Percentiles rank a stretch among this genome's conserved stretches.
Evolutionary conservation across 1,140 invertebrate species (phyloP).

Genomic region (Drosophila orosa): DNA sequence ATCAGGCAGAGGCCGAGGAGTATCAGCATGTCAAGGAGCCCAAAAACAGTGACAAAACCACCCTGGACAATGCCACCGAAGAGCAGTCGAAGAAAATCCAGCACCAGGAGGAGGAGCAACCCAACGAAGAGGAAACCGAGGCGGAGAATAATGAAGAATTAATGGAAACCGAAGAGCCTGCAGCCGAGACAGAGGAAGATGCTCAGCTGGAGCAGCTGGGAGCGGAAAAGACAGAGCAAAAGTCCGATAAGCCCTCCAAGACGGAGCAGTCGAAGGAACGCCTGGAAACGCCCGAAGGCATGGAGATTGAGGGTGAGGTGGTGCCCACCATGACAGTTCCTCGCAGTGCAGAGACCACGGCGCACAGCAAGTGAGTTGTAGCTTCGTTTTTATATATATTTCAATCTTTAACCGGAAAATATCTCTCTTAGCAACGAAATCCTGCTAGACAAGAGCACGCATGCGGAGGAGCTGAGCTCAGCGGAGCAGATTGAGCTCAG

Average conservation of each 20-base stretch:
- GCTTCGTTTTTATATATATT: background rate
- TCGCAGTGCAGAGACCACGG: slow-evolving; percentile 89
- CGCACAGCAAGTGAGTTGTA: slow-evolving; percentile 85
- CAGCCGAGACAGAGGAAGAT: slow-evolving; percentile 70
- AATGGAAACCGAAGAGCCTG: slow-evolving; percentile 68
- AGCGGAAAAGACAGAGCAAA: slow-evolving; percentile 85
- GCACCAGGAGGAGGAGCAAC: slow-evolving; percentile 86
- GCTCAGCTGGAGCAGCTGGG: slow-evolving; percentile 85
- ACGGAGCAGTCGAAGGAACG: slow-evolving; percentile 84
- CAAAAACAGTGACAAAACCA: slow-evolving; percentile 87
- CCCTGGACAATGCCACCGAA: slow-evolving; percentile 90
- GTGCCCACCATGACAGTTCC: slow-evolving; percentile 88
- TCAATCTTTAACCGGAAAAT: background rate
- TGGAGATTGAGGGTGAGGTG: slow-evolving; percentile 91
- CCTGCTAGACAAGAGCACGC: slow-evolving; percentile 63
- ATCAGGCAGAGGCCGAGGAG: slow-evolving; percentile 84
- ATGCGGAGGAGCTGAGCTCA: slow-evolving; percentile 61
- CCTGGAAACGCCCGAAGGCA: slow-evolving; percentile 78
- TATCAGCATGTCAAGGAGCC: slow-evolving; percentile 95
- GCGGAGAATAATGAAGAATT: slow-evolving; percentile 85
- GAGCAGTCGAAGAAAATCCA: slow-evolving; percentile 92
- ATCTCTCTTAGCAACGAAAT: slow-evolving; percentile 60
- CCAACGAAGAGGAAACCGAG: slow-evolving; percentile 86
- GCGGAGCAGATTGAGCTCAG: slow-evolving; percentile 71
- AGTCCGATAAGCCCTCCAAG: slow-evolving; percentile 85